phyloP scores from a whole-genome alignment of 2,797 vertebrate species.

The Epinephelus malabaricus region DNA sequence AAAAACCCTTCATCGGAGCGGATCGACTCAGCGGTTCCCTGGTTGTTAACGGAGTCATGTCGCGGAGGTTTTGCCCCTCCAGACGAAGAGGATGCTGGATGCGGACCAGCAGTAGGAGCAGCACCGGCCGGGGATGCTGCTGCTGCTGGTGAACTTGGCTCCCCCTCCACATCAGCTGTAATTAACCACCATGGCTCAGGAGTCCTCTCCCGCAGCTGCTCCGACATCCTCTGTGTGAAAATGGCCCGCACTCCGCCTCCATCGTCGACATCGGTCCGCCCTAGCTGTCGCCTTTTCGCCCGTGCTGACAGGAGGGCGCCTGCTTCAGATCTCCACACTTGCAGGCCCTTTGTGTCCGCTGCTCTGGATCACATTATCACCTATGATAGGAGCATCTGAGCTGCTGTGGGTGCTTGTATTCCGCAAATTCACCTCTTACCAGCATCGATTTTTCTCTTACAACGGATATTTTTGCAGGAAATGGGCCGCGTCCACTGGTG shows the following conservation, averaged over 20 bases:
- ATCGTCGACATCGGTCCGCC: slow-evolving; percentile 38
- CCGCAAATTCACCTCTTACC: not conserved
- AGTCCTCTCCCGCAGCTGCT: slow-evolving; percentile 38
- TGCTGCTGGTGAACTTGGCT: slow-evolving; percentile 55
- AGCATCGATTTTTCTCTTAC: not conserved
- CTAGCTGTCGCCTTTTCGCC: slow-evolving; percentile 42
- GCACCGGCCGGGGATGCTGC: slow-evolving; percentile 58
- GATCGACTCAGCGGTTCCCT: not conserved
- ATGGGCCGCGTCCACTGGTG: slow-evolving; percentile 53
- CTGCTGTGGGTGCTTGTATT: not conserved
- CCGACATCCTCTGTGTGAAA: slow-evolving; percentile 46
- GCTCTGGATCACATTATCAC: slow-evolving; percentile 14
- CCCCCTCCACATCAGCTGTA: slow-evolving; percentile 31
- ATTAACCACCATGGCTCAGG: slow-evolving; percentile 45
- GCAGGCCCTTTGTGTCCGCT: slow-evolving; percentile 37
- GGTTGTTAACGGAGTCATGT: slow-evolving; percentile 42
- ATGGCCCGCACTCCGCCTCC: slow-evolving; percentile 58
- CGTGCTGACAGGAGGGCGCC: slow-evolving; percentile 46
- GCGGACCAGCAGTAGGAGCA: slow-evolving; percentile 44
- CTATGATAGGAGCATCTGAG: slow-evolving; percentile 21
- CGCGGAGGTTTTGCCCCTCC: slow-evolving; percentile 19
- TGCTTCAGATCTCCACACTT: slow-evolving; percentile 30
- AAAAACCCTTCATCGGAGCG: not conserved
- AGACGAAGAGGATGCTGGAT: slow-evolving; percentile 45
- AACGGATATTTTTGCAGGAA: slow-evolving; percentile 4